These are phyloP conservation scores for Okapia johnstoni DNA, from an alignment of 2,113 vertebrate species.

Conservation along the genomic window DNA sequence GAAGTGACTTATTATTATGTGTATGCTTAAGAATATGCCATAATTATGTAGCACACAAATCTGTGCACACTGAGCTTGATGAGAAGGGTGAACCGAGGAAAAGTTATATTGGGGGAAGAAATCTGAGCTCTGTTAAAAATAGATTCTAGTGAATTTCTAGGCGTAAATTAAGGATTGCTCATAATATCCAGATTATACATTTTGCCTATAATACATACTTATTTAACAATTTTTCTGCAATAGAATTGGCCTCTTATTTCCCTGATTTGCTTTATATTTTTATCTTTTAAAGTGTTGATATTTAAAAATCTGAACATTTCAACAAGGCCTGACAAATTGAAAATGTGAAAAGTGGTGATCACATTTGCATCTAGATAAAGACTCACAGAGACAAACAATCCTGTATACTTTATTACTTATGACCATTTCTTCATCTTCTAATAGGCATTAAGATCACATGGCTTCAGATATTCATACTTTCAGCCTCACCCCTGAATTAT, in stretches of 20 bases:
- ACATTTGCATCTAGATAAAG: background rate
- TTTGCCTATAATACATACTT: background rate
- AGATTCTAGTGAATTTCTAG: conserved; percentile 6
- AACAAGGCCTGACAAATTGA: background rate
- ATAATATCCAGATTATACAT: conserved; percentile 6
- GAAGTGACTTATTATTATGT: background rate
- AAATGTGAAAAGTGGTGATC: background rate
- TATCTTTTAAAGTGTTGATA: conserved; percentile 25
- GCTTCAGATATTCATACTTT: background rate
- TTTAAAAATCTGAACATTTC: conserved; percentile 41
- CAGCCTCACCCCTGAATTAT: background rate
- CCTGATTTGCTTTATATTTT: conserved; percentile 30
- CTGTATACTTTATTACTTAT: background rate
- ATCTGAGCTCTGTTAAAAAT: conserved; percentile 24
- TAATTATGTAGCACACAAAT: background rate
- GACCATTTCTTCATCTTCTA: background rate
- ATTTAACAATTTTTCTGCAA: conserved; percentile 21
- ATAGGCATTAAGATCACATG: background rate
- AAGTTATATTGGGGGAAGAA: background rate
- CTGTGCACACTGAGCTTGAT: background rate
- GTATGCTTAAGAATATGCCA: background rate
- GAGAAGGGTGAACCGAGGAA: conserved; percentile 7
- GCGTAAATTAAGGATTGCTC: background rate
- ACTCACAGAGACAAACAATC: background rate
- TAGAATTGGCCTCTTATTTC: conserved; percentile 26